Percentiles rank a stretch among this genome's conserved stretches.
phyloP scores from a whole-genome alignment of 2,797 vertebrate genomes.

The Enoplosus armatus region DNA sequence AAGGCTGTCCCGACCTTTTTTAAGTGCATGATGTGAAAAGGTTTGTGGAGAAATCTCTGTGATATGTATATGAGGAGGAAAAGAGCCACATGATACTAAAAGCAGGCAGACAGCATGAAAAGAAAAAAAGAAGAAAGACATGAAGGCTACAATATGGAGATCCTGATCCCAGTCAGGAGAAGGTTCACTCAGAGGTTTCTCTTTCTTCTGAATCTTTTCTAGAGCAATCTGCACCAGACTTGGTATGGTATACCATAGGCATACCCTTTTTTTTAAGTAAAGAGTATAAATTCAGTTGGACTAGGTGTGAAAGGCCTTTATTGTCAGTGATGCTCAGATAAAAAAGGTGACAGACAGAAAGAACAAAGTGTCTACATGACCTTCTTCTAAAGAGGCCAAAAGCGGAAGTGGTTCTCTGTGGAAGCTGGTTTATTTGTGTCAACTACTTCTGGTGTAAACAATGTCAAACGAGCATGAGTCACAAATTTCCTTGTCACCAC shows the following conservation, averaged over 20 bases:
- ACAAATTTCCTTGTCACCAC: conserved; percentile 1
- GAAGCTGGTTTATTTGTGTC: conserved; percentile 33
- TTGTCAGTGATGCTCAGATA: conserved; percentile 2
- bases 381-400: conserved; percentile 28
- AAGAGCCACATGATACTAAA: background rate
- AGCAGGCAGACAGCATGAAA: background rate
- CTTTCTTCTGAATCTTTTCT: conserved; percentile 8
- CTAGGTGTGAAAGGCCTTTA: background rate
- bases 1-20: background rate
- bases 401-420: conserved; percentile 48
- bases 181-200: background rate
- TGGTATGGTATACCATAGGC: background rate
- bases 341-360: background rate
- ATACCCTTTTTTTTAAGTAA: background rate
- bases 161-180: background rate
- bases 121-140: background rate
- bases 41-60: background rate
- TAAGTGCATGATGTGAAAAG: background rate
- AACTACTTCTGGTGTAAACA: conserved; percentile 26
- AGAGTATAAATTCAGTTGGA: background rate
- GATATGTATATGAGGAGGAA: conserved; percentile 14
- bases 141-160: conserved; percentile 1
- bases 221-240: background rate
- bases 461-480: conserved; percentile 28
- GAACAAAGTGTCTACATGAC: background rate